Evolutionary conservation across 2,797 vertebrate species (phyloP), one percentile per base, ranked within the genome.

Genomic region (Chromobotia macracanthus): DNA sequence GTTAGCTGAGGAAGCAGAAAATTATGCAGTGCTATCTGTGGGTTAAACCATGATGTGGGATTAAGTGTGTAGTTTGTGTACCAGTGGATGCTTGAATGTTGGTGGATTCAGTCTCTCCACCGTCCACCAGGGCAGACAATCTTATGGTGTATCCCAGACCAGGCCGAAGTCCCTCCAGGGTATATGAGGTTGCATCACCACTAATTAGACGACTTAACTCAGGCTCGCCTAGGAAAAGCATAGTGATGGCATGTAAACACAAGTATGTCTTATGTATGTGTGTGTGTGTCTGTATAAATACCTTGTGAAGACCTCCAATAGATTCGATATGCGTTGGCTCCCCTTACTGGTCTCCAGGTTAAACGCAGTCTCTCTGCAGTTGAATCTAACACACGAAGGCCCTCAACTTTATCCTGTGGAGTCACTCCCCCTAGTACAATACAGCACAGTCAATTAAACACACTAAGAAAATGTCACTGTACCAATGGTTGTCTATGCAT

Each of bases 321-420:
- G 75, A 96, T 89, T 19, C 86, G 92, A 84, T 94, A 95, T 7
- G 93, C 94, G 0, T 84, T 75, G 0, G 88, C 93, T 44, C 92
- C 89, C 0, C 90, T 58, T 0, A 60, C 87, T 0, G 78, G 84
- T 41, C 86, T 90, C 95, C 95, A 96, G 76, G 73, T 75, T 23
- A 96, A 82, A 48, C 83, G 91, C 75, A 96, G 83, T 0, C 28
- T 86, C 2, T 79, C 84, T 35, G 87, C 84, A 0, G 84, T 88
- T 0, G 89, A 87, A 50, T 92, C 90, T 0, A 81, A 87, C 23
- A 95, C 90, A 2, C 82, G 91, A 44, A 96, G 83, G 9, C 84
- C 87, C 0, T 91, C 91, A 58, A 94, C 58, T 15, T 74, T 76
- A 13, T 70, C 35, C 0, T 63, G 19, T 0, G 71, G 88, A 1